Base-by-base conservation (phyloP, 2,113 vertebrate genomes). In the Eulemur rufifrons region DNA sequence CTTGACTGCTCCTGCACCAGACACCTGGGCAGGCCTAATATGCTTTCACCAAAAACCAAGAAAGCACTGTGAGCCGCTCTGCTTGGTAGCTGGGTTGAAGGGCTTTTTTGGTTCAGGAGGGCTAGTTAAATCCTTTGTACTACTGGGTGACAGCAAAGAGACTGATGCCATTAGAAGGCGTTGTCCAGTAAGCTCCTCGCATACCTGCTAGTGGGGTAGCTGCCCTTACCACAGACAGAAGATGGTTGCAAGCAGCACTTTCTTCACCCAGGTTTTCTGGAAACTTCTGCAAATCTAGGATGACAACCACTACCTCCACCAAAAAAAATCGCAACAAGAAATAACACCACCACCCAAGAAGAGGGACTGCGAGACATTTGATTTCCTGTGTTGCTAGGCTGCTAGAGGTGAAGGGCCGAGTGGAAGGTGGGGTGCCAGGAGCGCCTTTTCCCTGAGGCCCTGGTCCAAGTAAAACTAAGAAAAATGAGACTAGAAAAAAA, bases 381-480 rank as follows among this genome's bases (percentile, higher is more conserved):
- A 10, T 61, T 85, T 86, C 81, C 89, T 76, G 47, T 71, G 63
- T 47, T 52, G 50, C 73, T 34, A 54, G 42, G 93, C 45, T 81
- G 83, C 45, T 84, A 82, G 94, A 92, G 96, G 97, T 94, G 95
- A 94, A 98, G 97, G 95, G 91, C 96, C 80, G 39, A 82, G 86
- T 8, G 27, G 76, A 71, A 71, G 97, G 97, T 96, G 96, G 95
- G 74, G 78, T 84, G 95, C 98, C 98, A 98, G 94, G 84, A 86
- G 86, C 95, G 93, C 93, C 95, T 89, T 50, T 97, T 93, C 97
- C 97, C 89, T 32, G 95, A 98, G 98, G 97, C 98, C 86, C 37
- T 29, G 95, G 84, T 96, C 98, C 92, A 97, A 98, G 42, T 74
- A 92, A 66, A 95, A 97, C 15, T 6, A 91, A 64, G 95, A 84